Base-by-base conservation (phyloP, 2,113 vertebrate genomes). In the Halcyon malimbica region DNA sequence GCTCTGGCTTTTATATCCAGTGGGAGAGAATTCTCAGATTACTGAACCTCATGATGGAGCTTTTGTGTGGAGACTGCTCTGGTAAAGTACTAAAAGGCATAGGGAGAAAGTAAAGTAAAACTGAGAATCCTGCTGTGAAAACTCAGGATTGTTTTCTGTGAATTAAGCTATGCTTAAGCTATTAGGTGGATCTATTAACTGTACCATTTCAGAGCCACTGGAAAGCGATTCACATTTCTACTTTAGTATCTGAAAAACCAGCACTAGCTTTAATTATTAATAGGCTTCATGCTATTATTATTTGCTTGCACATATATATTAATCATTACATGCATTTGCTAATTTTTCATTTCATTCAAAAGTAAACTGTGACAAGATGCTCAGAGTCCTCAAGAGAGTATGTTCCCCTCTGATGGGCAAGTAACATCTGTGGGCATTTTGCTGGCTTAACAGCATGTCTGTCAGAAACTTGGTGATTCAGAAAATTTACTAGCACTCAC, bases 401-500 rank as follows among this genome's bases (percentile, higher is more conserved):
- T 28, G 63, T 96, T 91, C 83, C 48, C 81, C 87, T 95, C 94
- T 95, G 92, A 97, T 87, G 93, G 94, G 92, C 91, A 95, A 94
- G 92, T 46, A 96, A 93, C 93, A 95, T 96, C 92, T 96, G 95
- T 15, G 78, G 94, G 79, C 94, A 91, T 95, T 96, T 94, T 19
- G 29, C 89, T 88, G 83, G n/a, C 78, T 97, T 96, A 95, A 95
- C 96, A 92, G 89, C n/a, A 0, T 90, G 94, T 95, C 94, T 95
- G 85, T 97, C 97, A 97, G 76, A 95, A 97, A 94, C 90, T 80
- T 96, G 93, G 97, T 97, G 97, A 96, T 96, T 97, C 97, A 96
- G 96, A 97, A 97, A 97, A 97, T 96, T 93, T 97, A 95, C 96
- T 95, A 93, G 92, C 95, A 91, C 92, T 97, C 89, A 90, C 91